Base-by-base conservation (phyloP, 1,140 invertebrate species). In the Drosophila malerkotliana region DNA sequence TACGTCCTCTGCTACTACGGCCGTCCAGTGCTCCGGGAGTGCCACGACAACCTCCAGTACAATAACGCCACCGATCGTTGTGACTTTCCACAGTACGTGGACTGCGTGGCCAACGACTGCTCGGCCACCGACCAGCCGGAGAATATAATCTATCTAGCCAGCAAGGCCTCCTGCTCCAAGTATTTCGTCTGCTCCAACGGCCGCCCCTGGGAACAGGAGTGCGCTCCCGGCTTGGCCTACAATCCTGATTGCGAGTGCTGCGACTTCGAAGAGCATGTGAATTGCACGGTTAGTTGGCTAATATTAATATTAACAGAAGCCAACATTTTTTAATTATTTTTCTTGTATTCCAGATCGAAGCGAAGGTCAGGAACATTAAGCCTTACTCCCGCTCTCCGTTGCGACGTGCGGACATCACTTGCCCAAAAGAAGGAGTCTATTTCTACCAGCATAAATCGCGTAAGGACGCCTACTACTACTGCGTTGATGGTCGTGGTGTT, bases 121-220 rank as follows among this genome's bases (percentile, higher is more conserved):
- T 80, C 73, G 6, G 49, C 59, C 4, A 53, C 32, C 1, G 57
- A 55, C 15, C 53, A 74, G 37, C 67, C 85, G 0, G 12, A 64
- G 18, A 72, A 90, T 69, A 91, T 91, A 10, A 67, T 47, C 4
- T 91, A 79, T 49, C 14, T 91, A 21, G 5, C 55, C 8, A 91
- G 90, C 53, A 90, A 90, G 48, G 82, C 89, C 0, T 26, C 57
- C 6, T 91, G 90, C 49, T 67, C 47, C 30, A 90, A 84, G 41
- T 91, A 90, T 44, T 91, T 68, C 18, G 64, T 91, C 10, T 91
- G 90, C 15, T 66, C 83, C 24, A 57, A 91, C 51, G 89, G 89
- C 14, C 51, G 28, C 4, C 32, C 90, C 1, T 71, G 72, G 64
- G 49, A 52, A n/a, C 72, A 88, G 15, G 64, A 68, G 32, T 91